phyloP scores from a whole-genome alignment of 2,888 invertebrate genomes.

The Antitype chi region DNA sequence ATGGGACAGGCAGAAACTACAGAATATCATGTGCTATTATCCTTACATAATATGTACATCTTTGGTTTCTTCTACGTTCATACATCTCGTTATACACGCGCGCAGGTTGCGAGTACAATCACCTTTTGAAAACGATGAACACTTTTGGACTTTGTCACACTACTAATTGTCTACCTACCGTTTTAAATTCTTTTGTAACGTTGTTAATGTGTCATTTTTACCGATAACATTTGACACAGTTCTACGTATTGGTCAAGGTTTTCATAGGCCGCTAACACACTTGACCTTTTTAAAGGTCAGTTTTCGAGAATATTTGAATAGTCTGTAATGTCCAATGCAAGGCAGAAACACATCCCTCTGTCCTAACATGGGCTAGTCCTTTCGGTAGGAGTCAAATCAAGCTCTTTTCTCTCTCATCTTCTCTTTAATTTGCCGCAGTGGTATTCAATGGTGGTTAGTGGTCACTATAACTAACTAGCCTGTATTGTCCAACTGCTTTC shows the following conservation, averaged over 20 bases:
- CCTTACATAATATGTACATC: not conserved
- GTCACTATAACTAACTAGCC: not conserved
- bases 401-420: not conserved
- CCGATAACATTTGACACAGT: slow-evolving; percentile 20
- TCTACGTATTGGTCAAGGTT: slow-evolving; percentile 30
- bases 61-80: not conserved
- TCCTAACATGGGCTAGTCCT: no score
- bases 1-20: not conserved
- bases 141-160: slow-evolving; percentile 24
- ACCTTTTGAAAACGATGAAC: slow-evolving; percentile 27
- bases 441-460: not conserved
- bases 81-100: not conserved
- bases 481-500: no score
- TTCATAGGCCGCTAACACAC: slow-evolving; percentile 1
- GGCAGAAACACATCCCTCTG: no score
- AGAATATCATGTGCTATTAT: not conserved
- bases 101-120: slow-evolving; percentile 7
- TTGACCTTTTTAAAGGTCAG: slow-evolving; percentile 12
- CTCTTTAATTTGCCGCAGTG: not conserved
- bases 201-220: slow-evolving; percentile 25
- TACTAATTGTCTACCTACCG: not conserved
- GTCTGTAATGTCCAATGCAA: not conserved
- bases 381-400: no score
- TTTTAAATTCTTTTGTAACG: slow-evolving; percentile 21
- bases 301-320: not conserved